A percentile compares a stretch with the other conserved stretches of the same genome.
These are phyloP conservation scores for Ptilorrhoa leucosticta DNA, from an alignment of 2,113 vertebrate species.

Conservation along the genomic window DNA sequence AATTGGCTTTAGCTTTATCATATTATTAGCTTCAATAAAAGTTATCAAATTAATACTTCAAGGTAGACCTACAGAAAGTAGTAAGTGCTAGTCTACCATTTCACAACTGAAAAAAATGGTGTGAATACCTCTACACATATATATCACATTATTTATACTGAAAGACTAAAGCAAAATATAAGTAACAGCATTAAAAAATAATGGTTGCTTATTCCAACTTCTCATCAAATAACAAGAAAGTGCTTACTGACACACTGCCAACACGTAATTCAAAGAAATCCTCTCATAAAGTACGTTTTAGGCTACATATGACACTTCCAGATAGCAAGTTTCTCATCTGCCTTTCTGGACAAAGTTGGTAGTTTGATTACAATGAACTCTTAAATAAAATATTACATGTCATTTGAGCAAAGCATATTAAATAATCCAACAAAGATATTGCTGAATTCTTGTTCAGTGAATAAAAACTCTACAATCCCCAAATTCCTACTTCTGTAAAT, in stretches of 20 bases:
- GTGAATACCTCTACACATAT: background rate
- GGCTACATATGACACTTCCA: background rate
- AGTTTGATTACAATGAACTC: background rate
- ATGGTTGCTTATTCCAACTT: background rate
- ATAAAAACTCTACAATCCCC: background rate
- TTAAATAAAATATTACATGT: background rate
- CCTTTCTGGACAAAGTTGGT: background rate
- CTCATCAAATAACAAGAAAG: background rate
- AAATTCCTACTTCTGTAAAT: background rate
- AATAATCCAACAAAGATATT: background rate
- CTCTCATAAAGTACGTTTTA: background rate
- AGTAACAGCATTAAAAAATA: background rate
- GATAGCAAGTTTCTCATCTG: rapidly evolving
- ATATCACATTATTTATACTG: background rate
- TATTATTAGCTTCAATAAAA: background rate
- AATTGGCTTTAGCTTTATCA: background rate
- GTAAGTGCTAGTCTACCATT: background rate
- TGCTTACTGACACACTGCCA: background rate
- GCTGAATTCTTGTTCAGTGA: background rate
- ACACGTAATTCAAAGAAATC: background rate
- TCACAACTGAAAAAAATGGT: background rate
- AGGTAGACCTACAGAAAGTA: background rate
- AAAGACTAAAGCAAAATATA: background rate
- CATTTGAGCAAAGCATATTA: background rate
- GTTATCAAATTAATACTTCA: background rate